phyloP scores from a whole-genome alignment of 2,888 invertebrate species.

The Dryobota labecula region DNA sequence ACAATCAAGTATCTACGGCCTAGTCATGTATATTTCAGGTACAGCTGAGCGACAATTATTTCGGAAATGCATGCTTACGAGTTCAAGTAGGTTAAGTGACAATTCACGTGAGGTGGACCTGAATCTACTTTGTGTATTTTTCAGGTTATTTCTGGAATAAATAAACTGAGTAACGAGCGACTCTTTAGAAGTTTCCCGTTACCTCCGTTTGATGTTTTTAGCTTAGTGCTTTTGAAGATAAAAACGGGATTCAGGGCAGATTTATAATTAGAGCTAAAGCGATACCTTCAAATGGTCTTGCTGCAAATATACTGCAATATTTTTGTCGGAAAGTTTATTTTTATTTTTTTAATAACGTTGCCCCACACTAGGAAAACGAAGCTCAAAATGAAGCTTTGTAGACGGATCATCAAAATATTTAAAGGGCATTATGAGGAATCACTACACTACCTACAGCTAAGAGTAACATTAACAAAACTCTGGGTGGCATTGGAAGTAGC shows the following conservation, averaged over 20 bases:
- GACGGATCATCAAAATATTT: neutral
- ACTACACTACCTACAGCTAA: neutral
- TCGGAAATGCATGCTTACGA: conserved; percentile 58
- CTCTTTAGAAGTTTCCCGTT: conserved; percentile 29
- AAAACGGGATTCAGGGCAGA: neutral
- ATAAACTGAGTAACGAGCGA: conserved; percentile 14
- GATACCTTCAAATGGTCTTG: neutral
- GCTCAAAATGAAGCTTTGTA: neutral
- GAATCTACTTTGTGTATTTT: conserved; percentile 19
- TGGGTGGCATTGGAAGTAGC: too few relatives aligned
- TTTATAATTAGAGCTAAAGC: conserved; percentile 4
- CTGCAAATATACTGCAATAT: conserved; percentile 6
- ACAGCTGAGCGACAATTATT: conserved; percentile 38
- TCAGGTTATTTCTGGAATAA: conserved; percentile 35
- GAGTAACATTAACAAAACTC: neutral
- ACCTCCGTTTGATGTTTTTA: conserved; percentile 21
- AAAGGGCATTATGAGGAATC: neutral
- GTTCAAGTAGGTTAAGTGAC: conserved; percentile 57
- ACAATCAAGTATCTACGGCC: conserved; percentile 10
- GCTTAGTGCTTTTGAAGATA: conserved; percentile 1
- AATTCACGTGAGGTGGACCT: conserved; percentile 31
- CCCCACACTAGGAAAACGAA: too few relatives aligned
- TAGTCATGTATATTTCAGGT: conserved; percentile 53
- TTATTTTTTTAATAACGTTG: too few relatives aligned
- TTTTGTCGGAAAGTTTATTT: too few relatives aligned